Conservation (phyloP, 92 coral and sea anemone genomes). For the Palythoa grandiflora region DNA sequence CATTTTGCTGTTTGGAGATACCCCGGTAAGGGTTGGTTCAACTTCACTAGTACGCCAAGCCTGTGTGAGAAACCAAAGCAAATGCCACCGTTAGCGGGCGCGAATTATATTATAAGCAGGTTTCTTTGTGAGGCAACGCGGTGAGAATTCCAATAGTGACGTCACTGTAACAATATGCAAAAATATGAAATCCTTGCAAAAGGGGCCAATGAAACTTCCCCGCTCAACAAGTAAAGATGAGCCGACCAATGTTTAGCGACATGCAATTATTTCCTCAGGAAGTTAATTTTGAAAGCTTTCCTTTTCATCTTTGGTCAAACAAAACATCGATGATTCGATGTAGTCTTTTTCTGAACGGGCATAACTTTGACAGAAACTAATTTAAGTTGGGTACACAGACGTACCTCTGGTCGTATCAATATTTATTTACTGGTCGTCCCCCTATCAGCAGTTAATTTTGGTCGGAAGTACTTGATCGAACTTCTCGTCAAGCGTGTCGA, state of each 20-base stretch:
- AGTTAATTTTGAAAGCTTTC: slow-evolving; percentile 1
- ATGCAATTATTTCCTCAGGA: slow-evolving; percentile 36
- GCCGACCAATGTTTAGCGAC: not conserved
- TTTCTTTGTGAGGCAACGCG: slow-evolving; percentile 33
- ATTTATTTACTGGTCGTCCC: slow-evolving; percentile 72
- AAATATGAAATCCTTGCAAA: slow-evolving; percentile 35
- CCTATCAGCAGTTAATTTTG: slow-evolving; percentile 59
- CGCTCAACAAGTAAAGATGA: not conserved
- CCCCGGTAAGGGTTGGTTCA: slow-evolving; percentile 46
- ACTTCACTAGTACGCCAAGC: slow-evolving; percentile 40
- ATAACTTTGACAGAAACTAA: not conserved
- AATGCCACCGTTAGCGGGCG: slow-evolving; percentile 56
- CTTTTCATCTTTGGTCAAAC: not conserved
- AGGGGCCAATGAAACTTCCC: slow-evolving; percentile 50
- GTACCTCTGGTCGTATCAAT: slow-evolving; percentile 43
- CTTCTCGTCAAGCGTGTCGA: slow-evolving; percentile 32
- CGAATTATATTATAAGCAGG: slow-evolving; percentile 33
- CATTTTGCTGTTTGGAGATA: slow-evolving; percentile 66
- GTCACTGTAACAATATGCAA: slow-evolving; percentile 40
- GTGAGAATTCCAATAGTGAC: slow-evolving; percentile 55
- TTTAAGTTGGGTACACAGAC: slow-evolving; percentile 27
- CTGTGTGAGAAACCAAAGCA: slow-evolving; percentile 22
- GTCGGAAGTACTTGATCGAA: slow-evolving; percentile 73
- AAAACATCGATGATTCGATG: slow-evolving; percentile 4
- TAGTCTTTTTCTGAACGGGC: not conserved